phyloP scores from a whole-genome alignment of 2,797 vertebrate species.

The Fistularia commersonii region DNA sequence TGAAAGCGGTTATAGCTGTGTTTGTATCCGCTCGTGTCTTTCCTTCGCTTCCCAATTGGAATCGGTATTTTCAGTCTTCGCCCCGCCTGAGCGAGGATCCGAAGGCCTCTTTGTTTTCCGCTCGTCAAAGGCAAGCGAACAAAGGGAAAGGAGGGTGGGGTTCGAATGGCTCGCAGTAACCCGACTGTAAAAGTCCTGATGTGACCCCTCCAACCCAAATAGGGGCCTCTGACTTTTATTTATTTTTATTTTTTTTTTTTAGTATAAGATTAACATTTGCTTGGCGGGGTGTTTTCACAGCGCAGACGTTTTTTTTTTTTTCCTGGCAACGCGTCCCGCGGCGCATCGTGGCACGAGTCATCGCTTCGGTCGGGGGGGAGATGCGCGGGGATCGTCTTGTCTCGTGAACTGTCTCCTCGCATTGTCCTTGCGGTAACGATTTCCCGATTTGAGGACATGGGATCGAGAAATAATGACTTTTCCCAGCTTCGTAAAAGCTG shows the following conservation, averaged over 20 bases:
- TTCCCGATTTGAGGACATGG: constrained; percentile 43
- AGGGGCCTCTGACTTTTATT: constrained; percentile 27
- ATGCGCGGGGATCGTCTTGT: too few species aligned
- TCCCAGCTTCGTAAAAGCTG: constrained; percentile 39
- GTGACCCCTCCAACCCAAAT: constrained; percentile 46
- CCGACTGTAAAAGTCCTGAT: constrained; percentile 39
- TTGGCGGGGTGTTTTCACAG: constrained; percentile 58
- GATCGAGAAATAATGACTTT: constrained; percentile 50
- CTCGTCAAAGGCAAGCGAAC: too few species aligned
- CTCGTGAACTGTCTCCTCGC: constrained; percentile 57
- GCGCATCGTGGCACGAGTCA: constrained; percentile 47
- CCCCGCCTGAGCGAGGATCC: too few species aligned
- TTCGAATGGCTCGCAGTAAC: constrained; percentile 42
- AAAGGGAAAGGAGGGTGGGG: constrained; percentile 1
- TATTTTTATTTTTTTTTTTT: constrained; percentile 20
- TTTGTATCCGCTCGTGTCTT: too few species aligned
- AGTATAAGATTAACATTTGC: constrained; percentile 46
- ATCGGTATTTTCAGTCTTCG: too few species aligned
- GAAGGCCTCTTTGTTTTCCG: too few species aligned
- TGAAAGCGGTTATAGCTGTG: too few species aligned
- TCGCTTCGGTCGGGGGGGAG: constrained; percentile 64
- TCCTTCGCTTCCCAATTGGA: too few species aligned
- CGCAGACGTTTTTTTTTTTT: constrained; percentile 41
- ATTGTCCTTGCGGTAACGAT: constrained; percentile 38
- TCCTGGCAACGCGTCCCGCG: constrained; percentile 53